A percentile compares a stretch with the other conserved stretches of the same genome.
phyloP scores from a whole-genome alignment of 2,888 invertebrate species.

The Leucophenga montana region DNA sequence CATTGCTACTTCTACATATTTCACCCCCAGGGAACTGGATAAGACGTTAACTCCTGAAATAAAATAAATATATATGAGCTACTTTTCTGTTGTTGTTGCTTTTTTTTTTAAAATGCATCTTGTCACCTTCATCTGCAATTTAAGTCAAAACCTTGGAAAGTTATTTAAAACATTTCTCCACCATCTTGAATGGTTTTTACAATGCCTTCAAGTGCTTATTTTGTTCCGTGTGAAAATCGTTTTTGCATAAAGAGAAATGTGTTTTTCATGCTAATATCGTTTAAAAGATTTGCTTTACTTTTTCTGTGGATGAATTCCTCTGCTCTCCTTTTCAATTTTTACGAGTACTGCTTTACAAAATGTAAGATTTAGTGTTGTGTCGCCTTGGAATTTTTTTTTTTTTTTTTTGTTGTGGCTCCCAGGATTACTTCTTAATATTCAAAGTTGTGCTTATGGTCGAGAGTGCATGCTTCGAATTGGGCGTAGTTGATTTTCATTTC shows the following conservation, averaged over 20 bases:
- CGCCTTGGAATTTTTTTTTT: not conserved
- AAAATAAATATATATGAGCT: too few species aligned
- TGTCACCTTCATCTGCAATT: conserved; percentile 48
- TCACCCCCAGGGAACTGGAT: too few species aligned
- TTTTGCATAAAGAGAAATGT: conserved; percentile 54
- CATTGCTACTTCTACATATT: too few species aligned
- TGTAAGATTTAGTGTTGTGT: too few species aligned
- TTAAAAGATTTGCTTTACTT: conserved; percentile 53
- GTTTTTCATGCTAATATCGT: conserved; percentile 66
- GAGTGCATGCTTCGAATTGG: conserved; percentile 1
- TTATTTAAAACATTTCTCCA: conserved; percentile 51
- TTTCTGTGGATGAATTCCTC: not conserved
- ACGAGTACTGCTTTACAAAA: not conserved
- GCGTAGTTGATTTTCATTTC: not conserved
- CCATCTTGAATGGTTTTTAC: not conserved
- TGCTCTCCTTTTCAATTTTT: not conserved
- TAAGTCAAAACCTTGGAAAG: conserved; percentile 43
- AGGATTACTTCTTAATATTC: conserved; percentile 24
- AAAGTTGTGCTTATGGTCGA: conserved; percentile 25
- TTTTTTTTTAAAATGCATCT: conserved; percentile 13
- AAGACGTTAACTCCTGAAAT: too few species aligned
- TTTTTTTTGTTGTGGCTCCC: conserved; percentile 9
- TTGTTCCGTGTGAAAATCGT: conserved; percentile 37
- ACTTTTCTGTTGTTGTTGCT: too few species aligned
- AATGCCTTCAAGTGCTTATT: conserved; percentile 14